Evolutionary conservation across 2,888 invertebrate genomes (phyloP).

Genomic region (Hermodice carunculata): DNA sequence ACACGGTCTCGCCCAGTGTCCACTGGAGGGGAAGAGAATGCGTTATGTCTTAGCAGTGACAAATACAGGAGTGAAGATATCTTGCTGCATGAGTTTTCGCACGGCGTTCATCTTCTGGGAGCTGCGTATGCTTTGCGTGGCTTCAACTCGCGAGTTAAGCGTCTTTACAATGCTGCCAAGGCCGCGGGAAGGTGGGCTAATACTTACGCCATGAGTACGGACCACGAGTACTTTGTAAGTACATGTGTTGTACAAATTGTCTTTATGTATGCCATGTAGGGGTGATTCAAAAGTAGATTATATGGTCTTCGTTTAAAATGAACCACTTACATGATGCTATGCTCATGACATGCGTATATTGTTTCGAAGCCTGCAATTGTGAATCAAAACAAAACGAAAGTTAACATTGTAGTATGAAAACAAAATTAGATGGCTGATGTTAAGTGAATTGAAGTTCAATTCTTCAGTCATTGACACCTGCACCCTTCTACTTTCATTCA

Average conservation of each 20-base stretch:
- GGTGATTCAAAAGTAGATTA: neutral
- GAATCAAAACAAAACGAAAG: no score
- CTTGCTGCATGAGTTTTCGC: slow-evolving; percentile 32
- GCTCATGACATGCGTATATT: neutral
- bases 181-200: slow-evolving; percentile 38
- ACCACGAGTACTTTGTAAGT: slow-evolving; percentile 41
- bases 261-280: neutral
- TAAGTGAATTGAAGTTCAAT: no score
- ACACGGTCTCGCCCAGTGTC: slow-evolving; percentile 42
- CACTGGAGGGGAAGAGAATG: slow-evolving; percentile 46
- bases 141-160: slow-evolving; percentile 16
- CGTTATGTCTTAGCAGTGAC: slow-evolving; percentile 36
- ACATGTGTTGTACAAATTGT: neutral
- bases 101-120: slow-evolving; percentile 39
- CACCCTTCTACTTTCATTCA: no score
- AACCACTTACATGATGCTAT: no score
- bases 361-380: neutral
- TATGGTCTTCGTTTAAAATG: no score
- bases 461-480: no score
- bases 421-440: no score
- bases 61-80: slow-evolving; percentile 35
- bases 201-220: slow-evolving; percentile 32
- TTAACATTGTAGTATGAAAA: no score
- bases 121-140: slow-evolving; percentile 15
- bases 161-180: slow-evolving; percentile 31